phyloP scores from a whole-genome alignment of 2,113 vertebrate species.

The Pteropus alecto region DNA sequence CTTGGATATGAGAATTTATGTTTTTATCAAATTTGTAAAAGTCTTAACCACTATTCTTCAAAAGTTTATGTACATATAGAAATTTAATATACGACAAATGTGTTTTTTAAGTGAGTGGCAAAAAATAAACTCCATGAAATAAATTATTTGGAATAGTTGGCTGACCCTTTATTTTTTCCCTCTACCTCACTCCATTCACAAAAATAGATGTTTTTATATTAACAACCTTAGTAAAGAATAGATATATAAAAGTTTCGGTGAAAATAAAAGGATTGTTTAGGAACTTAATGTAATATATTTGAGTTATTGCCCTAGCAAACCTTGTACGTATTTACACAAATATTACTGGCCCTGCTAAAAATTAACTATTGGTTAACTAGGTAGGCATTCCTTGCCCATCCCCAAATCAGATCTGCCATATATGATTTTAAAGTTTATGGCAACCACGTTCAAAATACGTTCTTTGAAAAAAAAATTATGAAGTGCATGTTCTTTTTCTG shows the following conservation, averaged over 20 bases:
- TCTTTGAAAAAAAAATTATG: not conserved
- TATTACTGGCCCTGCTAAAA: not conserved
- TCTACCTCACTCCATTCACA: not conserved
- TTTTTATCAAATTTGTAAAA: not conserved
- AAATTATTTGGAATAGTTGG: not conserved
- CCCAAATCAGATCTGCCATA: not conserved
- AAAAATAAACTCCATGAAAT: not conserved
- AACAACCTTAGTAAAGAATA: not conserved
- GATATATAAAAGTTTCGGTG: not conserved
- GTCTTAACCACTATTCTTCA: not conserved
- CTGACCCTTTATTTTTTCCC: not conserved
- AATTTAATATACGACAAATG: not conserved
- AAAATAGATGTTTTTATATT: not conserved
- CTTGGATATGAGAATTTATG: not conserved
- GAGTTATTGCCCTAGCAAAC: not conserved
- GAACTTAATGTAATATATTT: not conserved
- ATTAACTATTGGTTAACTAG: not conserved
- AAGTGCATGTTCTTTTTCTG: not conserved
- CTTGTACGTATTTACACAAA: not conserved
- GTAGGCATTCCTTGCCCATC: not conserved
- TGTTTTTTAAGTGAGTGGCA: not conserved
- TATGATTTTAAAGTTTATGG: not conserved
- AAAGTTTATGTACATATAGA: not conserved
- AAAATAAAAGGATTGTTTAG: not conserved
- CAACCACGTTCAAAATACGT: not conserved